Base-by-base conservation (phyloP, 2,797 vertebrate species). In the Falco columbarius region DNA sequence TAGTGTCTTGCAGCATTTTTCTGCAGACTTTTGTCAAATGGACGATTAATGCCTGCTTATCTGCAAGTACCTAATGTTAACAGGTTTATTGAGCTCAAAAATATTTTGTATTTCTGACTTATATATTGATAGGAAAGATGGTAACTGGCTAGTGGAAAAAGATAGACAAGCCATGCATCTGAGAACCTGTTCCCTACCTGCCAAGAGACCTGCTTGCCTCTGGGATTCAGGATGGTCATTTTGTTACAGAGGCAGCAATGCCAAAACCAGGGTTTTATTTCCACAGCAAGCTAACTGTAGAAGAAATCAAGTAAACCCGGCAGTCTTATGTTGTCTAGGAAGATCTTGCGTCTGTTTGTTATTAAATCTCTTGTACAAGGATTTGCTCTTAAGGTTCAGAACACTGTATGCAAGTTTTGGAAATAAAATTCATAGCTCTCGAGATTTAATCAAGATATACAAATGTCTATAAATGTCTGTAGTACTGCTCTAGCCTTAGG, bases 331-430 rank as follows among this genome's bases (percentile, higher is more conserved):
- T 29, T 58, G 27, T 74, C 27, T 67, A 11, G 62, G 73, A 67
- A 51, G 56, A 56, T 67, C 20, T 23, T 19, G 14, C 83, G 22
- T 67, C 77, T 82, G 9, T 67, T 36, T 91, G 23, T 89, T 87
- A 27, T 61, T 66, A 49, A 82, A 54, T 84, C n/a, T 36, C 32
- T 52, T 23, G 7, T 81, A 10, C 15, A n/a, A 63, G 55, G 27
- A 36, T 90, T 96, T 96, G 34, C 81, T 74, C n/a, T 59, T 82
- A 56, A 82, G 81, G 67, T 94, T 96, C 44, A 66, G 70, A 96
- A 52, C 59, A 38, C 46, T 40, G 6, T 9, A 73, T 87, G 67
- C 74, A 87, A 85, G 87, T 93, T 85, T 63, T 12, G n/a, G 32
- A 74, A 91, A 65, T 85, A 46, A 10, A 91, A 70, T 89, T 86